Conservation (phyloP, 2,888 invertebrate species). For the Acanthosepion pharaonis region DNA sequence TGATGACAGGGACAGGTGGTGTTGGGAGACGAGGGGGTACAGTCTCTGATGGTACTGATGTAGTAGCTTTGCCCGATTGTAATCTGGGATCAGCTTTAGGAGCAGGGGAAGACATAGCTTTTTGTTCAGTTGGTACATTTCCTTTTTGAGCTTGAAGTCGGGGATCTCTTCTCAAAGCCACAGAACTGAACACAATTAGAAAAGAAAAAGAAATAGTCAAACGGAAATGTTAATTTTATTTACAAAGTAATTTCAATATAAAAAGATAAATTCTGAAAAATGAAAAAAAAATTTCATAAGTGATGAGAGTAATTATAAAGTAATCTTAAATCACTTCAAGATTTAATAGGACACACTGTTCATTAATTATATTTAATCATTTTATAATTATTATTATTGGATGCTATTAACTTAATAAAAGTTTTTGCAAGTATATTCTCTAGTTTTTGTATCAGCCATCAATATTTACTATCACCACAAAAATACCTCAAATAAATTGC, state of each 20-base stretch:
- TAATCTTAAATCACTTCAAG: too few relatives aligned
- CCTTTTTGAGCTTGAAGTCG: not conserved
- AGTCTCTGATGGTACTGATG: not conserved
- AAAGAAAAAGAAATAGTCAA: not conserved
- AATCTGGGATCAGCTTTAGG: not conserved
- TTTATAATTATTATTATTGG: too few relatives aligned
- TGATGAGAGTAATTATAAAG: too few relatives aligned
- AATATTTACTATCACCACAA: too few relatives aligned
- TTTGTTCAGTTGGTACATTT: not conserved
- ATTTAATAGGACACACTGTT: too few relatives aligned
- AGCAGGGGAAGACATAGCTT: not conserved
- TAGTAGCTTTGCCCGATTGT: not conserved
- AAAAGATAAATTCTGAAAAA: not conserved
- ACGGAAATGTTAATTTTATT: not conserved
- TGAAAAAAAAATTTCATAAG: too few relatives aligned
- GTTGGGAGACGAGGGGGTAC: constrained; percentile 38
- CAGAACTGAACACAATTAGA: not conserved
- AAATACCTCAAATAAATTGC: too few relatives aligned
- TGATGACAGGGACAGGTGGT: constrained; percentile 51
- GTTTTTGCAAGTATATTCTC: too few relatives aligned
- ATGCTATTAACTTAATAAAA: too few relatives aligned
- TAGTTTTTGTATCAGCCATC: too few relatives aligned
- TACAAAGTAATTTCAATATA: not conserved
- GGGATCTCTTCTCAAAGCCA: not conserved
- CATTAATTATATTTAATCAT: too few relatives aligned